These are phyloP conservation scores for Margaritifera margaritifera DNA, from an alignment of 2,888 invertebrate genomes.

Conservation along the genomic window DNA sequence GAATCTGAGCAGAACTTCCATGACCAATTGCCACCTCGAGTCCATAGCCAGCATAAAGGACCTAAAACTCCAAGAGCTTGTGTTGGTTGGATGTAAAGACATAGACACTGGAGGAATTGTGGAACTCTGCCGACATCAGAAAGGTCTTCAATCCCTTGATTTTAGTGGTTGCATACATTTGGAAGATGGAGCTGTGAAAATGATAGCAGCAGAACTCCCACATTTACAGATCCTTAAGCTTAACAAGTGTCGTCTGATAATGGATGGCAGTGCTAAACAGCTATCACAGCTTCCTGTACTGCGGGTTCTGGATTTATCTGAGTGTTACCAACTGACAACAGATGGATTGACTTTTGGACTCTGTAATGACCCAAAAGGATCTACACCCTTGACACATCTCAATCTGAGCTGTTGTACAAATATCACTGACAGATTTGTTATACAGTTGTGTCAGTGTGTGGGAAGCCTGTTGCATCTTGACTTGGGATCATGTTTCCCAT, in stretches of 20 bases:
- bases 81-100: slow-evolving; percentile 79
- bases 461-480: slow-evolving; percentile 78
- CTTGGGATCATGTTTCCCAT: slow-evolving; percentile 82
- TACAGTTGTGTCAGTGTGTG: slow-evolving; percentile 78
- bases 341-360: slow-evolving; percentile 79
- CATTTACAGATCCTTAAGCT: slow-evolving; percentile 79
- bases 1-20: slow-evolving; percentile 81
- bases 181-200: slow-evolving; percentile 79
- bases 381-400: slow-evolving; percentile 52
- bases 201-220: slow-evolving; percentile 78
- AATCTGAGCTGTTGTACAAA: slow-evolving; percentile 64
- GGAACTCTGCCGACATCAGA: slow-evolving; percentile 77
- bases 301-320: slow-evolving; percentile 80
- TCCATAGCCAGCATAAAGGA: slow-evolving; percentile 76
- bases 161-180: slow-evolving; percentile 80
- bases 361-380: slow-evolving; percentile 57
- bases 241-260: slow-evolving; percentile 80
- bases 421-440: slow-evolving; percentile 79
- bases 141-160: slow-evolving; percentile 77
- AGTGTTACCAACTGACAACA: slow-evolving; percentile 80
- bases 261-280: slow-evolving; percentile 78
- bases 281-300: slow-evolving; percentile 77
- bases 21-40: slow-evolving; percentile 79
- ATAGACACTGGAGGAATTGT: slow-evolving; percentile 78
- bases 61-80: slow-evolving; percentile 76